phyloP scores from a whole-genome alignment of 2,113 vertebrate species.

The Etia nguti region DNA sequence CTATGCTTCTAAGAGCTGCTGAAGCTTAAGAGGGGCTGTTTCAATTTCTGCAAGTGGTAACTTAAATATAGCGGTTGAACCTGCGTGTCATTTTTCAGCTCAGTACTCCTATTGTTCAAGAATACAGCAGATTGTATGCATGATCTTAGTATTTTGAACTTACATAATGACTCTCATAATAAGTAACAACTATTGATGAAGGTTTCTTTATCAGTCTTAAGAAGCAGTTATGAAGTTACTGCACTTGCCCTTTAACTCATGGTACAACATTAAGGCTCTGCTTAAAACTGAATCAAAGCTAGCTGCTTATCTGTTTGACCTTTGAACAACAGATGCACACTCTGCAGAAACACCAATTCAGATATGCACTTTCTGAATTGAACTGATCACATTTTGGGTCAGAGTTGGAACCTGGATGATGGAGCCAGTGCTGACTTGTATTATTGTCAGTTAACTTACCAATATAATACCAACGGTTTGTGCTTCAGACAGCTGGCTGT shows the following conservation, averaged over 20 bases:
- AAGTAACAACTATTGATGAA: accelerated
- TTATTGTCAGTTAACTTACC: background rate
- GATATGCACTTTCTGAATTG: background rate
- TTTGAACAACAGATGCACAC: background rate
- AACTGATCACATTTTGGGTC: background rate
- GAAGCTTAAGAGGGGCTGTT: background rate
- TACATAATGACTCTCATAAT: background rate
- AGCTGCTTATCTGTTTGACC: background rate
- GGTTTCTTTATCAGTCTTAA: background rate
- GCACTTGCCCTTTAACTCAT: background rate
- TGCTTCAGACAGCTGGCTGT: background rate
- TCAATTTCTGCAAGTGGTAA: background rate
- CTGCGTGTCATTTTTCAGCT: background rate
- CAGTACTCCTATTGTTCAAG: background rate
- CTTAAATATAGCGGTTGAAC: background rate
- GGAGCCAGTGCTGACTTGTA: background rate
- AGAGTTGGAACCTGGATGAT: background rate
- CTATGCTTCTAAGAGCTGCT: background rate
- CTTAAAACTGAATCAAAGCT: background rate
- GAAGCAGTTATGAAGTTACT: background rate
- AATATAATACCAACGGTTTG: background rate
- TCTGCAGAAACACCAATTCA: background rate
- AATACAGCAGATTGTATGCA: background rate
- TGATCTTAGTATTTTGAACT: background rate
- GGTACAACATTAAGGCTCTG: background rate